phyloP scores from a whole-genome alignment of 2,113 vertebrate genomes.

The Labeo catla region DNA sequence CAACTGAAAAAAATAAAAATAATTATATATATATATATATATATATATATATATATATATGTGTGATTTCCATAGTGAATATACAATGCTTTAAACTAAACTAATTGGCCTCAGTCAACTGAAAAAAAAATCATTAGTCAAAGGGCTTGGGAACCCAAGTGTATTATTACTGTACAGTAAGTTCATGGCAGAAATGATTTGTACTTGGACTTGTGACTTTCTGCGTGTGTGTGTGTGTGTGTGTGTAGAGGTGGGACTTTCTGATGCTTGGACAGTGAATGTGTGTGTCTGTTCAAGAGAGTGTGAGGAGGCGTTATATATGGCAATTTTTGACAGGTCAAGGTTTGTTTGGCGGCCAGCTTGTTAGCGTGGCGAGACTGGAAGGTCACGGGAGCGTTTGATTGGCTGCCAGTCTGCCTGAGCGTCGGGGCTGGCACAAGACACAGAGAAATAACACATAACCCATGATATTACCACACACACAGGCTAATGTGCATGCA shows the following conservation, averaged over 20 bases:
- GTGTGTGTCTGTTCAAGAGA: slow-evolving; percentile 28
- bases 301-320: slow-evolving; percentile 42
- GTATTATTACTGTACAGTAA: neutral
- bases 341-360: slow-evolving; percentile 72
- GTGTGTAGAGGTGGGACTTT: slow-evolving; percentile 1
- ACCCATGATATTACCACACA: slow-evolving; percentile 15
- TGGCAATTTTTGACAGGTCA: slow-evolving; percentile 59
- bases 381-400: slow-evolving; percentile 77
- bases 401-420: slow-evolving; percentile 72
- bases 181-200: neutral
- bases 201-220: neutral
- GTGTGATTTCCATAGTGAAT: neutral
- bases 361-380: slow-evolving; percentile 77
- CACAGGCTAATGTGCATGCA: slow-evolving; percentile 6
- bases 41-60: no score
- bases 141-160: neutral
- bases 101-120: neutral
- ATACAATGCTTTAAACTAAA: neutral
- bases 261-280: slow-evolving; percentile 14
- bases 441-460: slow-evolving; percentile 72
- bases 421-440: slow-evolving; percentile 68
- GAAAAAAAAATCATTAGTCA: neutral
- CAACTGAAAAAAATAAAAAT: neutral
- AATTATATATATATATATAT: no score
- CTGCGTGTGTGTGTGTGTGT: slow-evolving; percentile 43